These are phyloP conservation scores for Aleiodes sp. DNA, from an alignment of 1,140 invertebrate species.

Conservation along the genomic window DNA sequence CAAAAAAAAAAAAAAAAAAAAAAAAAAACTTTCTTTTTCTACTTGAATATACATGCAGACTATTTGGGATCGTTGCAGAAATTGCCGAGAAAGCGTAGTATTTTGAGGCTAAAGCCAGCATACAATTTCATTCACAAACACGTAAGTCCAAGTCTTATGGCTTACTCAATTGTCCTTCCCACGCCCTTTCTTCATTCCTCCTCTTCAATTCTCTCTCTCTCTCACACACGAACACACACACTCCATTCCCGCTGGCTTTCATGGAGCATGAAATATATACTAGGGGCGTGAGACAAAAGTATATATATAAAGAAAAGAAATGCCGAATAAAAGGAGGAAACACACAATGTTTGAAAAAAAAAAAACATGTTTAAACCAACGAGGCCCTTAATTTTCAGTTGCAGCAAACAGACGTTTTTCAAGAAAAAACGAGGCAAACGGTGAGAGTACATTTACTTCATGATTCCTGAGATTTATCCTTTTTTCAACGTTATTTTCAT, in stretches of 20 bases:
- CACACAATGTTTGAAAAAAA: background rate
- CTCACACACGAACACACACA: background rate
- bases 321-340: background rate
- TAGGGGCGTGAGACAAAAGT: background rate
- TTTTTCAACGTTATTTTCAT: slow-evolving; percentile 23
- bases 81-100: slow-evolving; percentile 56
- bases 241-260: background rate
- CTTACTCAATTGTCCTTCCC: slow-evolving; percentile 36
- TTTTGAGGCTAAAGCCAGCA: slow-evolving; percentile 54
- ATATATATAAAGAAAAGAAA: too few species aligned
- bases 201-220: background rate
- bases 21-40: slow-evolving; percentile 16
- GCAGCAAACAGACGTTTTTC: slow-evolving; percentile 55
- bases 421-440: slow-evolving; percentile 56
- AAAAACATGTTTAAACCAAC: slow-evolving; percentile 34
- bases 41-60: slow-evolving; percentile 20
- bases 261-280: background rate
- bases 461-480: too few species aligned
- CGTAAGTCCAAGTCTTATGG: slow-evolving; percentile 51
- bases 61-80: slow-evolving; percentile 47
- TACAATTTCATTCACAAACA: slow-evolving; percentile 62
- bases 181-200: slow-evolving; percentile 10
- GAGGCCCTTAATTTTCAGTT: slow-evolving; percentile 52
- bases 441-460: slow-evolving; percentile 44
- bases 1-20: background rate